A percentile compares a stretch with the other conserved stretches of the same genome.
Conservation (phyloP, 2,113 vertebrate species). For the Indicator maculatus region DNA sequence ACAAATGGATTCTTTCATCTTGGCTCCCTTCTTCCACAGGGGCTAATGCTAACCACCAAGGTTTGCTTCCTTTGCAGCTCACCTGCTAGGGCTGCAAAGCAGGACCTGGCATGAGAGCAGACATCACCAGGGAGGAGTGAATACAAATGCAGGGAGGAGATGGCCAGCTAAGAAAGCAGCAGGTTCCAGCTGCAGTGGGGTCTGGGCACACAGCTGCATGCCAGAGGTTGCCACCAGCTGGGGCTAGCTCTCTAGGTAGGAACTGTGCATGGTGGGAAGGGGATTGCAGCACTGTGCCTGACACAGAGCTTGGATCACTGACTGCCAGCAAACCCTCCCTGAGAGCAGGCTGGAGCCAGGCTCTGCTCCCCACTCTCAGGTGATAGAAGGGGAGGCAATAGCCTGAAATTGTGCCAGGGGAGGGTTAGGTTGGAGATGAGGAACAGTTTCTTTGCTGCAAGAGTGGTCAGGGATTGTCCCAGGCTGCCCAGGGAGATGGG, state of each 20-base stretch:
- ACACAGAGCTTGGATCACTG: fast-evolving
- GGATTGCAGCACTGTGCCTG: background rate
- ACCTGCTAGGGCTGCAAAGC: background rate
- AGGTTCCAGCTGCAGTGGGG: background rate
- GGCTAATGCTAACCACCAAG: background rate
- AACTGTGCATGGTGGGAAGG: background rate
- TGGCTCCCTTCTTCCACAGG: background rate
- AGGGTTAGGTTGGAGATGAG: no score
- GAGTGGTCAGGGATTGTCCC: no score
- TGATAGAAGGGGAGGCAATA: no score
- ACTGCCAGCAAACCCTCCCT: background rate
- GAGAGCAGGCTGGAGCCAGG: no score
- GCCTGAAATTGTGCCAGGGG: no score
- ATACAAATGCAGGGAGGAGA: background rate
- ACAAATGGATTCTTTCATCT: conserved; percentile 2
- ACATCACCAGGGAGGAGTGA: background rate
- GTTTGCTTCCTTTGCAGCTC: background rate
- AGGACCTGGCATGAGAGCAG: background rate
- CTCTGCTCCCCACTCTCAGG: no score
- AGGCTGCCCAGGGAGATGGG: no score
- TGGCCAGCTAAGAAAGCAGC: background rate
- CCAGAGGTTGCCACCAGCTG: background rate
- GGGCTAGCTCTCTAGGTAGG: background rate
- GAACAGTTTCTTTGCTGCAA: no score
- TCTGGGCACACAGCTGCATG: background rate